phyloP scores from a whole-genome alignment of 2,888 invertebrate species.

The Holacanthella duospinosa region DNA sequence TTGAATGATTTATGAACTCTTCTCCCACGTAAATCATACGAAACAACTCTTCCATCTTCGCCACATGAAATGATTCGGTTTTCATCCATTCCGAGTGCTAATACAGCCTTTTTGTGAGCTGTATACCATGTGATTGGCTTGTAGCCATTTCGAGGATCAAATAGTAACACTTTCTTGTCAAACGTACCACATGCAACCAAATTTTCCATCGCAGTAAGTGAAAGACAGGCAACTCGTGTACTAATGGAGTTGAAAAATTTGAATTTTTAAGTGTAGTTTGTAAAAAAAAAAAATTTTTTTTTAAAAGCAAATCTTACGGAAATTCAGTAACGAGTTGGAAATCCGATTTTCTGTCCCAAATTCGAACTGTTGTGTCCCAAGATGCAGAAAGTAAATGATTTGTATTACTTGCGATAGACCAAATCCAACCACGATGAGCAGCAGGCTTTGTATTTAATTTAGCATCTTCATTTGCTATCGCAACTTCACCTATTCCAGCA shows the following conservation, averaged over 20 bases:
- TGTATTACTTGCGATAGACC: slow-evolving; percentile 41
- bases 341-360: slow-evolving; percentile 24
- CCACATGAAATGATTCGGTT: slow-evolving; percentile 30
- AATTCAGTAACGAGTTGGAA: slow-evolving; percentile 19
- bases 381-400: slow-evolving; percentile 31
- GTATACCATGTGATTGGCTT: slow-evolving; percentile 16
- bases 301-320: slow-evolving; percentile 14
- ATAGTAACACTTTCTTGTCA: slow-evolving; percentile 24
- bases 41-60: slow-evolving; percentile 26
- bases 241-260: slow-evolving; percentile 12
- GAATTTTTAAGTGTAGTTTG: background rate
- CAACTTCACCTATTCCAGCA: no score
- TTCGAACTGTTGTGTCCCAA: slow-evolving; percentile 30
- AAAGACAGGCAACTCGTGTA: slow-evolving; percentile 20
- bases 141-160: slow-evolving; percentile 23
- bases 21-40: slow-evolving; percentile 20
- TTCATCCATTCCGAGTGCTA: slow-evolving; percentile 30
- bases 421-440: slow-evolving; percentile 56
- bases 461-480: background rate
- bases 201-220: slow-evolving; percentile 21
- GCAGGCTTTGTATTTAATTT: slow-evolving; percentile 38
- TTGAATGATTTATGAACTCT: slow-evolving; percentile 16
- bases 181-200: slow-evolving; percentile 27
- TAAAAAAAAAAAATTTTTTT: background rate
- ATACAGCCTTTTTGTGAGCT: slow-evolving; percentile 26